phyloP scores from a whole-genome alignment of 2,113 vertebrate genomes.

The Bambusicola thoracicus region DNA sequence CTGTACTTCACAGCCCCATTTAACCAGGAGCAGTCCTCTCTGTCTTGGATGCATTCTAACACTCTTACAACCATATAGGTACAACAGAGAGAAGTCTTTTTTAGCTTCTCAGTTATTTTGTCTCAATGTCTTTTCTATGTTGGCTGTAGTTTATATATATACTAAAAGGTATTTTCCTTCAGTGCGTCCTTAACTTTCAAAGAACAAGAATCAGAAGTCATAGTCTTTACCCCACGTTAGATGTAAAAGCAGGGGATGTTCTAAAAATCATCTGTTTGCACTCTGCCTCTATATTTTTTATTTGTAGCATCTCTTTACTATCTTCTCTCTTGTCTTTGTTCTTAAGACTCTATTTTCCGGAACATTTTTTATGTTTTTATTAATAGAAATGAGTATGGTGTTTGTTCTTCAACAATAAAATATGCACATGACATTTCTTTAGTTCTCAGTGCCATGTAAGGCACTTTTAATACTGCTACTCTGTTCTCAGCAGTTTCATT shows the following conservation, averaged over 20 bases:
- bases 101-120: neutral
- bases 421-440: neutral
- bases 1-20: neutral
- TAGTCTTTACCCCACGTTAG: neutral
- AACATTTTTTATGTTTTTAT: neutral
- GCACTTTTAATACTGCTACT: neutral
- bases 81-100: neutral
- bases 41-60: constrained; percentile 4
- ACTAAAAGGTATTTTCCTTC: neutral
- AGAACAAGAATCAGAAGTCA: neutral
- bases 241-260: neutral
- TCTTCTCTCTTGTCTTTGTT: neutral
- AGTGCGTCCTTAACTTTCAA: neutral
- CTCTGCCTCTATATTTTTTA: neutral
- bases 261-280: neutral
- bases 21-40: neutral
- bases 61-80: neutral
- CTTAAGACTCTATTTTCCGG: neutral
- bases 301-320: neutral
- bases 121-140: neutral
- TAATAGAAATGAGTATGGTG: neutral
- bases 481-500: neutral
- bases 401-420: neutral
- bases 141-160: neutral
- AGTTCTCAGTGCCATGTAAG: neutral